Evolutionary conservation across 2,797 vertebrate species (phyloP).

Genomic region (Schizopygopsis malacanthus): DNA sequence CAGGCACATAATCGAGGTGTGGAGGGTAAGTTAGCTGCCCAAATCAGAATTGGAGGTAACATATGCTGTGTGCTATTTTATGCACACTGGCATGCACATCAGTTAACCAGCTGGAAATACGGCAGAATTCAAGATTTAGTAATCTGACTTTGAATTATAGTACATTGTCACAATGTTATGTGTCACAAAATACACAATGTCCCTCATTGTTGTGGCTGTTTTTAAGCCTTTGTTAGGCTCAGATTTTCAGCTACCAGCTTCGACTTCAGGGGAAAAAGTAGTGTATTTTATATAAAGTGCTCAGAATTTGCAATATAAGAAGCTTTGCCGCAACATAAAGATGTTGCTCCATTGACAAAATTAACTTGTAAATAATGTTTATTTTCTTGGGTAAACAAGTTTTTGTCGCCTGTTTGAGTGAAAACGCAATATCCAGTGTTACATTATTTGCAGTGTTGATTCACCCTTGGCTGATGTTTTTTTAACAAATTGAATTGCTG

Average conservation of each 20-base stretch:
- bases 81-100: not conserved
- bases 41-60: not conserved
- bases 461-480: slow-evolving; percentile 16
- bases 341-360: not conserved
- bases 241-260: not conserved
- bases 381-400: not conserved
- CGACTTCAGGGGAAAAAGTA: not conserved
- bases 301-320: not conserved
- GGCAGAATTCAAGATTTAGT: not conserved
- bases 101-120: not conserved
- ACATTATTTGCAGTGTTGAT: slow-evolving; percentile 7
- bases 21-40: not conserved
- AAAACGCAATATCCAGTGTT: not conserved
- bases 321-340: not conserved
- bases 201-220: not conserved
- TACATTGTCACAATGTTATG: not conserved
- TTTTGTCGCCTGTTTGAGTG: not conserved
- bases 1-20: not conserved
- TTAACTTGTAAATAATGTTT: not conserved
- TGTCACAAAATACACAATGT: not conserved
- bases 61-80: not conserved
- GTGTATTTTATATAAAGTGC: not conserved
- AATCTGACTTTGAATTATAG: not conserved
- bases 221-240: not conserved
- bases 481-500: slow-evolving; percentile 25